A percentile compares a stretch with the other conserved stretches of the same genome.
phyloP scores from a whole-genome alignment of 2,113 vertebrate genomes.

The Circaetus gallicus region DNA sequence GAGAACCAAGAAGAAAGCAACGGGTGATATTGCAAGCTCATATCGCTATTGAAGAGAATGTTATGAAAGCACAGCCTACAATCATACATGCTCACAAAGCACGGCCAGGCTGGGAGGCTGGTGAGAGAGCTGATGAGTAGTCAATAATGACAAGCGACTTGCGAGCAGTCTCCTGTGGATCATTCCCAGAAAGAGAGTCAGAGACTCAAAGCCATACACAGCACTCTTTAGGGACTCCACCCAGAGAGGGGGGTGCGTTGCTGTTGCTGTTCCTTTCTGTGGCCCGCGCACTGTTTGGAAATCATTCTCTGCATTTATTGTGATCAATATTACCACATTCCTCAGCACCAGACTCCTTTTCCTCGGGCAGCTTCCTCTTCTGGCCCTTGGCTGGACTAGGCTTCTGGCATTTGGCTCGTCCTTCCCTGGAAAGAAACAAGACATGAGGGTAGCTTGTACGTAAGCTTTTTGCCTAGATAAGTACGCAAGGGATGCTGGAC shows the following conservation, averaged over 20 bases:
- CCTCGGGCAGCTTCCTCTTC: conserved; percentile 47
- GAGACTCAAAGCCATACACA: not conserved
- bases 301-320: not conserved
- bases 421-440: conserved; percentile 50
- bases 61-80: not conserved
- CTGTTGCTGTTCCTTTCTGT: not conserved
- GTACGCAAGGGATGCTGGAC: not conserved
- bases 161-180: not conserved
- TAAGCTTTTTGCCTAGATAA: not conserved
- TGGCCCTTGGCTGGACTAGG: conserved; percentile 43
- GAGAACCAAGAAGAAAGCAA: not conserved
- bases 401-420: conserved; percentile 60
- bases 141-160: not conserved
- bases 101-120: not conserved
- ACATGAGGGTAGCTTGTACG: not conserved
- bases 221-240: not conserved
- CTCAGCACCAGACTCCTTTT: conserved; percentile 7
- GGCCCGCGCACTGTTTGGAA: not conserved
- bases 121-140: not conserved
- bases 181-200: not conserved
- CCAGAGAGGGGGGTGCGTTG: not conserved
- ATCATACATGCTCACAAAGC: not conserved
- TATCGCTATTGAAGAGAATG: not conserved
- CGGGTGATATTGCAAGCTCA: not conserved
- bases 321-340: conserved; percentile 56